Evolutionary conservation across 2,797 vertebrate genomes (phyloP).

Genomic region (Bucorvus abyssinicus): DNA sequence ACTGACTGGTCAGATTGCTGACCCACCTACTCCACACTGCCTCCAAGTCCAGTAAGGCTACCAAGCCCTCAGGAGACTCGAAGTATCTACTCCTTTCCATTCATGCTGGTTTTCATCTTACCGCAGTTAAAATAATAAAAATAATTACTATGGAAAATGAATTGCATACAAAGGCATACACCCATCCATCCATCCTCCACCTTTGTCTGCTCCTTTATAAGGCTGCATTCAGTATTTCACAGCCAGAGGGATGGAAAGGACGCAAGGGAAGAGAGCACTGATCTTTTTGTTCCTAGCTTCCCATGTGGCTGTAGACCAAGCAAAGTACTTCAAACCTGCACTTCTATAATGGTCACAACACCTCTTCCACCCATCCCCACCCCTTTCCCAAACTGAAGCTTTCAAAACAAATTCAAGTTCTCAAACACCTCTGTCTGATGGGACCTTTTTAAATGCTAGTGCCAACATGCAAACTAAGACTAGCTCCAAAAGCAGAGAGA

Average conservation of each 20-base stretch:
- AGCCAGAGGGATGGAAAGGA: neutral
- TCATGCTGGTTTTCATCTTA: neutral
- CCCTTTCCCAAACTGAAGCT: neutral
- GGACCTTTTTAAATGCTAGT: neutral
- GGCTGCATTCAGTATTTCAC: neutral
- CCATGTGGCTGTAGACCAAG: neutral
- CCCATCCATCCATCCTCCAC: neutral
- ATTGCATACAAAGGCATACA: neutral
- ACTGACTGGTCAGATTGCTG: neutral
- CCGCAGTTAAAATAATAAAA: constrained; percentile 23
- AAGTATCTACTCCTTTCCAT: neutral
- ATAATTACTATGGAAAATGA: constrained; percentile 12
- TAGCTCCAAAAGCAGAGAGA: neutral
- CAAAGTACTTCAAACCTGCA: neutral
- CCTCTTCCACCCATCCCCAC: neutral
- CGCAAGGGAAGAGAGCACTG: neutral
- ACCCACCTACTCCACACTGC: neutral
- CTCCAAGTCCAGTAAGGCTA: neutral
- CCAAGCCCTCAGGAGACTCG: neutral
- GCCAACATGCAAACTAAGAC: neutral
- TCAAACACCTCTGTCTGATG: neutral
- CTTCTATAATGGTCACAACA: neutral
- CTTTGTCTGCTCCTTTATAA: neutral
- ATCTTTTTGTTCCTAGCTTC: neutral
- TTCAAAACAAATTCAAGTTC: neutral